Evolutionary conservation across 2,888 invertebrate species (phyloP).

Genomic region (Gortyna flavago): DNA sequence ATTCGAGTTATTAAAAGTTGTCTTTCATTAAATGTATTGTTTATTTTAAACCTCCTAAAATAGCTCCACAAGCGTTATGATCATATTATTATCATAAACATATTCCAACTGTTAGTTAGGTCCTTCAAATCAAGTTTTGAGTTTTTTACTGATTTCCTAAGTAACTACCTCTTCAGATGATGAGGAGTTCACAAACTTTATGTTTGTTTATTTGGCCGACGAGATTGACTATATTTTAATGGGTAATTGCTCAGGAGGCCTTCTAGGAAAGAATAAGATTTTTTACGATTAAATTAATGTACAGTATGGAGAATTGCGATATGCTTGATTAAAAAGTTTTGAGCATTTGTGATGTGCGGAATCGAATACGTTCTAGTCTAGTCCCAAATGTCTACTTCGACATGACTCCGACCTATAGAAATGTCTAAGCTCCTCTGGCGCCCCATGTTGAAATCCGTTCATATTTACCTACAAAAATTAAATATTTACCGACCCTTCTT

Average conservation of each 20-base stretch:
- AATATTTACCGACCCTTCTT: not conserved
- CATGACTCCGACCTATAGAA: not conserved
- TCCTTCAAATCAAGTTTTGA: constrained; percentile 34
- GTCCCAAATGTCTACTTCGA: constrained; percentile 1
- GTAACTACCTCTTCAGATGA: constrained; percentile 4
- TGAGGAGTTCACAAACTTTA: not conserved
- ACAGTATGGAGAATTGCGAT: not conserved
- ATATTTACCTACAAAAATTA: not conserved
- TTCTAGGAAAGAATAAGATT: not conserved
- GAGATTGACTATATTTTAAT: not conserved
- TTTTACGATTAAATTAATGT: not conserved
- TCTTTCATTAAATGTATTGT: not conserved
- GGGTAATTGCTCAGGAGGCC: not conserved
- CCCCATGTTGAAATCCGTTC: not conserved
- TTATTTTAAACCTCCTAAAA: not conserved
- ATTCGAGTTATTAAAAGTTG: not conserved
- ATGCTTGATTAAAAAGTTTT: not conserved
- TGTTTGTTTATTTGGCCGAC: constrained; percentile 13
- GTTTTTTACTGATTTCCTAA: constrained; percentile 14
- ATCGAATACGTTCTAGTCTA: not conserved
- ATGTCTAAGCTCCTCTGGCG: not conserved
- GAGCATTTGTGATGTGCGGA: not conserved
- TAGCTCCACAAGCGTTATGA: not conserved
- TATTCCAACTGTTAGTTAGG: not conserved
- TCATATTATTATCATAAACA: constrained; percentile 1